Conservation (phyloP, 2,888 invertebrate genomes). For the Copidosoma aretas region DNA sequence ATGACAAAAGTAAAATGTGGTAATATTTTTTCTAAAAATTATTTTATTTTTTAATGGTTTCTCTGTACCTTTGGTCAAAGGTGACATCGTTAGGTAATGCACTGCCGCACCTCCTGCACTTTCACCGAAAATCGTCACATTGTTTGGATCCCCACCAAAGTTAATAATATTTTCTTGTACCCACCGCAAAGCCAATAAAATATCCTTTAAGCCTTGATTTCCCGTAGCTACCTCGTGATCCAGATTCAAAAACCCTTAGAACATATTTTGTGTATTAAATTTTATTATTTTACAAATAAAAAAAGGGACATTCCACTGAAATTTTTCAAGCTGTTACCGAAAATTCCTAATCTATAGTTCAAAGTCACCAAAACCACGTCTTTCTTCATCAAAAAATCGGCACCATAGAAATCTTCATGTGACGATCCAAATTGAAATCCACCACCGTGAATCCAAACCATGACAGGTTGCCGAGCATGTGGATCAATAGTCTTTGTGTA, state of each 20-base stretch:
- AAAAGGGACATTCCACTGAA: neutral
- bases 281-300: neutral
- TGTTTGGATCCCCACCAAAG: constrained; percentile 47
- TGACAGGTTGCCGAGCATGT: constrained; percentile 43
- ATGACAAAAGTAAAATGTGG: neutral
- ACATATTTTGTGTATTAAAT: neutral
- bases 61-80: constrained; percentile 39
- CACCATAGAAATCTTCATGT: constrained; percentile 46
- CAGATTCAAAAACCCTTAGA: constrained; percentile 42
- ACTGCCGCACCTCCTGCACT: constrained; percentile 47
- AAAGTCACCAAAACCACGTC: constrained; percentile 54
- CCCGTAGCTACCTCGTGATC: constrained; percentile 44
- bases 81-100: constrained; percentile 43
- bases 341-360: constrained; percentile 53
- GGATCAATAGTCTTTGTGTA: constrained; percentile 42
- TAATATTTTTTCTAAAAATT: neutral
- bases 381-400: constrained; percentile 52
- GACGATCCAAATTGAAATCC: constrained; percentile 48
- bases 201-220: constrained; percentile 52
- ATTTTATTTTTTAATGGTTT: neutral
- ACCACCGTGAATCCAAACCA: constrained; percentile 56
- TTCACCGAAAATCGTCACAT: constrained; percentile 50
- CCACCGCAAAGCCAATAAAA: constrained; percentile 47
- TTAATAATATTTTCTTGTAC: constrained; percentile 44
- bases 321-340: constrained; percentile 46